Conservation (phyloP, 2,888 invertebrate genomes). For the Volucella bombylans region DNA sequence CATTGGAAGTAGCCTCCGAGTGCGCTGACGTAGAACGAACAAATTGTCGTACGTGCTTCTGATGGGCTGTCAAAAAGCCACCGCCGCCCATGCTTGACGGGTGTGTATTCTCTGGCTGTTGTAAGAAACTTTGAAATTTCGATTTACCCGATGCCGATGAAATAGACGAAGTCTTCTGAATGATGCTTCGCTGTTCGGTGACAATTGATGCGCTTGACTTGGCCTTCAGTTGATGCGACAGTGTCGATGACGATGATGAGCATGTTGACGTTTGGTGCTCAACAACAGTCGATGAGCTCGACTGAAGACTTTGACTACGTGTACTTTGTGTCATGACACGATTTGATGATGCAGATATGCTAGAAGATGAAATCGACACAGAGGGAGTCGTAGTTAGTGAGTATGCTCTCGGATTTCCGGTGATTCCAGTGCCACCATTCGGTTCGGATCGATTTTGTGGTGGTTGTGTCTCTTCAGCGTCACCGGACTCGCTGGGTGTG, state of each 20-base stretch:
- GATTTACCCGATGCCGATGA: constrained; percentile 77
- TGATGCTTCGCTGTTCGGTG: constrained; percentile 79
- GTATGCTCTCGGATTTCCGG: constrained; percentile 42
- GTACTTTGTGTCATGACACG: constrained; percentile 76
- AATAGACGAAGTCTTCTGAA: constrained; percentile 77
- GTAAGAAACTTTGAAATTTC: constrained; percentile 82
- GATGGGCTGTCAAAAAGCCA: constrained; percentile 81
- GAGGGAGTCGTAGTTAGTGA: constrained; percentile 72
- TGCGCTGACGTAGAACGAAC: constrained; percentile 82
- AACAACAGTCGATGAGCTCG: constrained; percentile 76
- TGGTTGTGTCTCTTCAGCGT: constrained; percentile 79
- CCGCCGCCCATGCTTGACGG: constrained; percentile 76
- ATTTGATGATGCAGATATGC: constrained; percentile 70
- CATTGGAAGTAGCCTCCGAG: constrained; percentile 79
- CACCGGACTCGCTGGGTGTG: constrained; percentile 81
- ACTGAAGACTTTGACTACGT: constrained; percentile 81
- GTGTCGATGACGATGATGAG: constrained; percentile 75
- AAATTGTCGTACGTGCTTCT: constrained; percentile 82
- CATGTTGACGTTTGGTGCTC: constrained; percentile 76
- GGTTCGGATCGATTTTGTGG: constrained; percentile 64
- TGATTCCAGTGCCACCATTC: constrained; percentile 74
- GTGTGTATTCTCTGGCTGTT: constrained; percentile 80
- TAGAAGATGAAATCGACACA: constrained; percentile 57
- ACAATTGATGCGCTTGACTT: constrained; percentile 81
- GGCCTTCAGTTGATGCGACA: constrained; percentile 83